phyloP scores from a whole-genome alignment of 2,113 vertebrate genomes.

The Desmodus rotundus region DNA sequence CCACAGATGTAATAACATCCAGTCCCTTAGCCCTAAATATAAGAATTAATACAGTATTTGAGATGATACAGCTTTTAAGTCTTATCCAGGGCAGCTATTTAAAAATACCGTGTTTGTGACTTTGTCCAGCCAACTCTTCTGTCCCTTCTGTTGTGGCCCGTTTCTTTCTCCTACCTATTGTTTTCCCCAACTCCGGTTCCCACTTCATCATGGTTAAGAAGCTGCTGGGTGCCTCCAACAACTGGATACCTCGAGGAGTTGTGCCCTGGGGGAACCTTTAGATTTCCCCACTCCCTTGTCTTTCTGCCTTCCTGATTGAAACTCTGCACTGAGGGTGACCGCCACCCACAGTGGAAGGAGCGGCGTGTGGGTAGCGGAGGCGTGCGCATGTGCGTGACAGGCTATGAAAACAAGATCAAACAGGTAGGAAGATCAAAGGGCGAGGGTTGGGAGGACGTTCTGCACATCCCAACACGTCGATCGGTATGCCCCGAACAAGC shows the following conservation, averaged over 20 bases:
- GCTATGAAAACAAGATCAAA: background rate
- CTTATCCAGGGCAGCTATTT: background rate
- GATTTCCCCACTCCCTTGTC: background rate
- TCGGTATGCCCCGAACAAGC: background rate
- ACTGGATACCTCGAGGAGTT: background rate
- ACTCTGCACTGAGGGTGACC: background rate
- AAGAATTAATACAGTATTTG: background rate
- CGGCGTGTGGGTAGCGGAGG: background rate
- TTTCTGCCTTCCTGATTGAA: background rate
- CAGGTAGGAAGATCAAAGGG: background rate
- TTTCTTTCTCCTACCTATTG: background rate
- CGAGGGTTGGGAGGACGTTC: background rate
- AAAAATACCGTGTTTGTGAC: background rate
- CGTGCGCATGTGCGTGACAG: background rate
- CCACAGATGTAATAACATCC: background rate
- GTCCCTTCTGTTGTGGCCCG: too few relatives aligned
- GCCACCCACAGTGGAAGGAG: background rate
- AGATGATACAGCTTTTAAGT: background rate
- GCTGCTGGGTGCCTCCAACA: background rate
- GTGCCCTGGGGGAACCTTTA: background rate
- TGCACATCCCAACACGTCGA: background rate
- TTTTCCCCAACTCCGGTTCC: background rate
- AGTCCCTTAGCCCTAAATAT: background rate
- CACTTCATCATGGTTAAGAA: background rate
- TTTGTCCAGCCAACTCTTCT: background rate